These are phyloP conservation scores for Caenorhabditis sp. DNA, from an alignment of 2,888 invertebrate genomes.

Conservation along the genomic window DNA sequence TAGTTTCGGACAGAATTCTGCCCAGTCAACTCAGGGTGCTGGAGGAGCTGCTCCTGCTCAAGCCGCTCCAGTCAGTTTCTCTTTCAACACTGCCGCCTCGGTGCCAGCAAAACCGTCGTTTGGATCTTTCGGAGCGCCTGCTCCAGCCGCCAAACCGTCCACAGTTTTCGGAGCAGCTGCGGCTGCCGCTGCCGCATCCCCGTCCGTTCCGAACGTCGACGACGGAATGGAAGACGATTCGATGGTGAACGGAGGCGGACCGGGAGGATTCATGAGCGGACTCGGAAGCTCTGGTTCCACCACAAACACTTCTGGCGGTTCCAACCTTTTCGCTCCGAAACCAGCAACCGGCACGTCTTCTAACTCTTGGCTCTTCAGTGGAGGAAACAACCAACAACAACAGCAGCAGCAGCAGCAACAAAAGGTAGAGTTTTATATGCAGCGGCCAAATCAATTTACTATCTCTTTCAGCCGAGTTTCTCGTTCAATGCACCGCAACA, in stretches of 20 bases:
- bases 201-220: slow-evolving; percentile 32
- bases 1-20: slow-evolving; percentile 25
- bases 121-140: slow-evolving; percentile 26
- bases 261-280: slow-evolving; percentile 53
- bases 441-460: neutral
- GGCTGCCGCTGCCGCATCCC: slow-evolving; percentile 2
- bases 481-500: slow-evolving; percentile 40
- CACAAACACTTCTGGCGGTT: neutral
- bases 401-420: slow-evolving; percentile 28
- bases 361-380: slow-evolving; percentile 37
- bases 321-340: slow-evolving; percentile 42
- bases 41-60: slow-evolving; percentile 4
- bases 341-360: slow-evolving; percentile 6
- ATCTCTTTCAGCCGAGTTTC: slow-evolving; percentile 44
- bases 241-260: slow-evolving; percentile 23
- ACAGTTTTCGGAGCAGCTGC: slow-evolving; percentile 26
- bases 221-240: slow-evolving; percentile 58
- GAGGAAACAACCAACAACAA: slow-evolving; percentile 2
- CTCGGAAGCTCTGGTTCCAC: slow-evolving; percentile 24
- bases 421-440: slow-evolving; percentile 3
- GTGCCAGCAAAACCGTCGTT: slow-evolving; percentile 6
- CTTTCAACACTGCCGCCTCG: slow-evolving; percentile 36
- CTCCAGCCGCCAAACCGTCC: slow-evolving; percentile 11
- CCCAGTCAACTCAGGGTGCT: slow-evolving; percentile 13
- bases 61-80: slow-evolving; percentile 24